Evolutionary conservation across 2,797 vertebrate genomes (phyloP).

Genomic region (Steatocranus sp.): DNA sequence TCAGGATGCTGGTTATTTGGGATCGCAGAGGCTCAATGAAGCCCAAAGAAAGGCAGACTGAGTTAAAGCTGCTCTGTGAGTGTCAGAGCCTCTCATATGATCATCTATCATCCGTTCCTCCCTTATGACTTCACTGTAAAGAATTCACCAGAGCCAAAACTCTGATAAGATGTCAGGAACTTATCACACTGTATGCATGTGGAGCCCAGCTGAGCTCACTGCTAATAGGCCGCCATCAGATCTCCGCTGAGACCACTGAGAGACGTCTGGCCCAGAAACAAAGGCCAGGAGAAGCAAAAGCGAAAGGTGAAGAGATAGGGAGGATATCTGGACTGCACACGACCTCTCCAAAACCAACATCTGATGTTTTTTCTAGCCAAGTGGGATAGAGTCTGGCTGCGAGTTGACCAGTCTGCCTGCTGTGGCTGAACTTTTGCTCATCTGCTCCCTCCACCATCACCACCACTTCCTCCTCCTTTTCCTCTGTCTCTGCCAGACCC

Average conservation of each 20-base stretch:
- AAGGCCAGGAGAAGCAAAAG: not conserved
- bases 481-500: not conserved
- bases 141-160: not conserved
- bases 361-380: conserved; percentile 11
- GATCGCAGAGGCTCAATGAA: not conserved
- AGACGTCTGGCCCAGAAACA: not conserved
- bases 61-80: not conserved
- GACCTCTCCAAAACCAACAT: conserved; percentile 61
- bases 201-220: conserved; percentile 36
- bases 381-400: conserved; percentile 31
- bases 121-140: not conserved
- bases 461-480: not conserved
- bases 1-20: not conserved
- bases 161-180: conserved; percentile 2
- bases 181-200: conserved; percentile 10
- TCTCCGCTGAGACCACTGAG: not conserved
- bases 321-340: conserved; percentile 17
- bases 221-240: not conserved
- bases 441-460: conserved; percentile 19
- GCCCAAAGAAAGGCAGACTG: not conserved
- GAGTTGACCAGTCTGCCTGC: conserved; percentile 18
- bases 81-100: not conserved
- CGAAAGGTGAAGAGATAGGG: not conserved
- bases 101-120: not conserved
- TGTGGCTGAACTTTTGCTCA: conserved; percentile 52